Evolutionary conservation across 2,888 invertebrate species (phyloP).

Genomic region (Sphaerophoria taeniata): DNA sequence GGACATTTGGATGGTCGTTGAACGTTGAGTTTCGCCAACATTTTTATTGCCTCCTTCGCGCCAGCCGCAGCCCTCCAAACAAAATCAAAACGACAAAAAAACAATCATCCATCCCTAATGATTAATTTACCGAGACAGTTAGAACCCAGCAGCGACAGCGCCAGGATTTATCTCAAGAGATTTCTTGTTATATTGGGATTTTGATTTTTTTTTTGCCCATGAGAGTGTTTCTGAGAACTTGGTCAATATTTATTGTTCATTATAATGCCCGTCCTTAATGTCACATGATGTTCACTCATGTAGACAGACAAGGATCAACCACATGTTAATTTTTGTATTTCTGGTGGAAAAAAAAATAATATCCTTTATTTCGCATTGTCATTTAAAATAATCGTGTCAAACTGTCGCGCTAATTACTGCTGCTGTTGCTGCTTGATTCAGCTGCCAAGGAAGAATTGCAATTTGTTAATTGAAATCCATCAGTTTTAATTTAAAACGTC

Average conservation of each 20-base stretch:
- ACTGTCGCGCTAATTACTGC: slow-evolving; percentile 69
- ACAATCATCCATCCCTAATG: slow-evolving; percentile 33
- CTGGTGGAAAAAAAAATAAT: background rate
- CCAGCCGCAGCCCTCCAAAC: background rate
- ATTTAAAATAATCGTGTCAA: slow-evolving; percentile 66
- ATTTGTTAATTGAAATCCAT: slow-evolving; percentile 68
- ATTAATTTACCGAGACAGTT: slow-evolving; percentile 54
- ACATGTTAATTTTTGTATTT: slow-evolving; percentile 7
- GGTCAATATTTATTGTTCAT: slow-evolving; percentile 63
- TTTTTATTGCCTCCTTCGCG: background rate
- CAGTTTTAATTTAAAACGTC: slow-evolving; percentile 63
- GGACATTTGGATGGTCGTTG: background rate
- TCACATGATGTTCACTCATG: slow-evolving; percentile 40
- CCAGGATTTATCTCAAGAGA: slow-evolving; percentile 3
- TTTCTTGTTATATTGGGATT: background rate
- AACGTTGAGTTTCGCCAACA: background rate
- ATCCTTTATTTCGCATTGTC: slow-evolving; percentile 26
- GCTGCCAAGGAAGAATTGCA: slow-evolving; percentile 37
- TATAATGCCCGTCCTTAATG: slow-evolving; percentile 44
- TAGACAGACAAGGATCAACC: slow-evolving; percentile 44
- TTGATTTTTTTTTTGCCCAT: background rate
- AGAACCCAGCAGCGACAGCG: too few species aligned
- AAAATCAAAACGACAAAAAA: slow-evolving; percentile 34
- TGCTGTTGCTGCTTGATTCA: slow-evolving; percentile 14
- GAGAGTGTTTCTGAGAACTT: slow-evolving; percentile 21